Percentiles rank a stretch among this genome's conserved stretches.
phyloP scores from a whole-genome alignment of 1,140 invertebrate species.

The Hyles vespertilio region DNA sequence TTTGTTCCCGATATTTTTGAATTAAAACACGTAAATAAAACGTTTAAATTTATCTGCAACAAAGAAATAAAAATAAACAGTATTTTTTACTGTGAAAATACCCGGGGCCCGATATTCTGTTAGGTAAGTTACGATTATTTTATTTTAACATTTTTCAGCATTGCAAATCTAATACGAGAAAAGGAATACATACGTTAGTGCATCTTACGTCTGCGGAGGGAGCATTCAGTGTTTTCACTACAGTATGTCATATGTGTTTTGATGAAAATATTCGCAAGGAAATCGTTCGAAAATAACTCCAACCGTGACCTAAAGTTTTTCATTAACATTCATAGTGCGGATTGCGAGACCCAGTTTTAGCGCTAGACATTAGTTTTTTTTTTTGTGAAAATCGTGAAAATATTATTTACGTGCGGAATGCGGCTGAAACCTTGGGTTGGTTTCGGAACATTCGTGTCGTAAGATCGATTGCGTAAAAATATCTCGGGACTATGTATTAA shows the following conservation, averaged over 20 bases:
- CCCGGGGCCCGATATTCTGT: constrained; percentile 17
- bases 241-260: not conserved
- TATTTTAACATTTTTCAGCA: constrained; percentile 16
- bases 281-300: not conserved
- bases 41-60: not conserved
- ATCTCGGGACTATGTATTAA: not conserved
- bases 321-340: constrained; percentile 23
- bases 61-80: not conserved
- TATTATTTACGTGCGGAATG: constrained; percentile 10
- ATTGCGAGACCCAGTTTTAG: constrained; percentile 42
- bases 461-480: constrained; percentile 7
- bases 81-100: not conserved
- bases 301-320: too few species aligned
- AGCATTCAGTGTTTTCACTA: not conserved
- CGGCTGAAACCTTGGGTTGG: not conserved
- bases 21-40: too few species aligned
- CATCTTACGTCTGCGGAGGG: not conserved
- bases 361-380: not conserved
- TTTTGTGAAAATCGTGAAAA: not conserved
- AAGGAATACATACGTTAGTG: constrained; percentile 25
- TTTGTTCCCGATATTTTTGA: not conserved
- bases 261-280: not conserved
- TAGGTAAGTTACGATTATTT: constrained; percentile 41
- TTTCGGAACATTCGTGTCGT: not conserved
- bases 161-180: constrained; percentile 20